Base-by-base conservation (phyloP, 2,113 vertebrate genomes). In the Sinocyclocheilus grahami region DNA sequence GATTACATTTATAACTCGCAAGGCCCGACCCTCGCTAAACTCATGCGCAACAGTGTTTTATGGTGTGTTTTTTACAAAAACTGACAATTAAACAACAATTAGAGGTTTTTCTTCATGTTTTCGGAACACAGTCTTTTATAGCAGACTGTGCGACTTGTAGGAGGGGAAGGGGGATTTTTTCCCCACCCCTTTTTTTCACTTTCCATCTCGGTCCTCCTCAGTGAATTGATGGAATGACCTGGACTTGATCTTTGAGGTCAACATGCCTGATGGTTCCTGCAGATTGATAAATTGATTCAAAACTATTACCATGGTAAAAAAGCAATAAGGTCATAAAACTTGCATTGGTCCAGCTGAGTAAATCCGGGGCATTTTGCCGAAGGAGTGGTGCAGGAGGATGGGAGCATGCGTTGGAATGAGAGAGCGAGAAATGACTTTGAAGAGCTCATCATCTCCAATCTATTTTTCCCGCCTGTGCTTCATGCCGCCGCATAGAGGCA, bases 321-420 rank as follows among this genome's bases (percentile, higher is more conserved):
- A 99, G 97, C 97, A 98, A 98, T 98, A 99, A 98, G 97, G 98
- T 99, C 97, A 99, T 99, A 98, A 99, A 99, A 99, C 99, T 99
- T 99, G 98, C 98, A 99, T 99, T 95, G 94, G 97, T 94, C 94
- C 92, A 85, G 90, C 96, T 97, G 97, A 98, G 97, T 98, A 99
- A 99, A 99, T 99, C 97, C 97, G 91, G 69, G 95, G 96, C 94
- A 95, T 97, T 97, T 97, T 96, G 93, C 93, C 95, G 94, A 95
- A 94, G 96, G 94, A 95, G 92, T 95, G 95, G 85, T 75, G 18
- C 94, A 93, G 85, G 42, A 72, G 78, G 95, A 95, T 93, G 94
- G 94, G 93, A 94, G 96, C 96, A 97, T 97, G 97, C 96, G 96
- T 94, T 94, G 95, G 97, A 97, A 97, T 97, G 97, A 98, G 96